phyloP scores from a whole-genome alignment of 2,113 vertebrate species.

The Chascanopsetta lugubris region DNA sequence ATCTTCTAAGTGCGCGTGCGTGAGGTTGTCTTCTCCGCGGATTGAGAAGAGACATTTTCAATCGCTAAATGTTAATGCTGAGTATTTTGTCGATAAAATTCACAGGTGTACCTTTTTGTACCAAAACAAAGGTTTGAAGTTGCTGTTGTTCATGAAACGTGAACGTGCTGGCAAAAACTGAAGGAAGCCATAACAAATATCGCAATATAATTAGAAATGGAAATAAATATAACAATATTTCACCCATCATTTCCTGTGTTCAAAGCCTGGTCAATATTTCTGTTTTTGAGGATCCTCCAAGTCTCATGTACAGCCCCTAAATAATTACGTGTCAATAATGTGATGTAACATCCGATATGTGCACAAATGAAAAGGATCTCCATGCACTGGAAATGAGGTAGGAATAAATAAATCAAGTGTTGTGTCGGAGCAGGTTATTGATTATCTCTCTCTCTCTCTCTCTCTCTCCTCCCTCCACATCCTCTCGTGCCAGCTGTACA shows the following conservation, averaged over 20 bases:
- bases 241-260: constrained; percentile 17
- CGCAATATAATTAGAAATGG: no score
- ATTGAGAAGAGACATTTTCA: no score
- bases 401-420: constrained; percentile 6
- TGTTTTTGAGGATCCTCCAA: constrained; percentile 20
- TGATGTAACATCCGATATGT: background rate
- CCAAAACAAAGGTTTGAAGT: no score
- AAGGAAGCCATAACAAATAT: constrained; percentile 28
- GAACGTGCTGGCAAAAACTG: constrained; percentile 7
- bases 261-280: constrained; percentile 20
- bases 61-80: no score
- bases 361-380: constrained; percentile 3
- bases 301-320: background rate
- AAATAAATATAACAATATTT: no score
- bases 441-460: constrained; percentile 31
- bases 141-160: no score
- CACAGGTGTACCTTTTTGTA: no score
- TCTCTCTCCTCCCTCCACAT: constrained; percentile 6
- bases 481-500: constrained; percentile 34
- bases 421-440: constrained; percentile 22
- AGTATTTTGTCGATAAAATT: no score
- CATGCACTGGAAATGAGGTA: constrained; percentile 10
- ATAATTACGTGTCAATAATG: constrained; percentile 5
- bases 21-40: no score
- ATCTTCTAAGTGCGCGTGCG: no score